Evolutionary conservation across 2,797 vertebrate species (phyloP).

Genomic region (Acanthopagrus latus): DNA sequence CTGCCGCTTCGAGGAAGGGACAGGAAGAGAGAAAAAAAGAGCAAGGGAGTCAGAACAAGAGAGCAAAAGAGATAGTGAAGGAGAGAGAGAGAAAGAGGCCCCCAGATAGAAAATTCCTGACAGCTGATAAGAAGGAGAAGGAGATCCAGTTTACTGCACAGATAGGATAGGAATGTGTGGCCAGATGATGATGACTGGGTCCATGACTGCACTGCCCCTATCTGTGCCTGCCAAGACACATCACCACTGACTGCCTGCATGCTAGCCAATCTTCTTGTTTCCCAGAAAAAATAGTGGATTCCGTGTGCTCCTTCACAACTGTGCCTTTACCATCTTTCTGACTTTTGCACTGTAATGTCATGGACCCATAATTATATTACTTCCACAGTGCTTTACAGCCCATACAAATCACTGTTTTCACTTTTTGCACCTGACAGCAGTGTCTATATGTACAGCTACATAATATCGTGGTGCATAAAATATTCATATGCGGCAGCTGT

Average conservation of each 20-base stretch:
- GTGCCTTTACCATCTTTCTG: conserved; percentile 42
- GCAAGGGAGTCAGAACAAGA: conserved; percentile 59
- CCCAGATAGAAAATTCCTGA: conserved; percentile 87
- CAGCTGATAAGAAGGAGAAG: conserved; percentile 87
- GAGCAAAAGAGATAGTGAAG: conserved; percentile 61
- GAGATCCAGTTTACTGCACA: conserved; percentile 90
- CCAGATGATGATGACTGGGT: conserved; percentile 85
- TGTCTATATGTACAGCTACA: conserved; percentile 45
- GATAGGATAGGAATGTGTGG: conserved; percentile 88
- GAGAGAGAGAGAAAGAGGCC: conserved; percentile 65
- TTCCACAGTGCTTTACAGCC: conserved; percentile 23
- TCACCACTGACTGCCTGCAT: conserved; percentile 72
- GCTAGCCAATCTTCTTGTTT: conserved; percentile 58
- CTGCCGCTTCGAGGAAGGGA: conserved; percentile 71
- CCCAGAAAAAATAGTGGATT: conserved; percentile 62
- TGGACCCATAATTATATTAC: conserved; percentile 57
- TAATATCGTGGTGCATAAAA: conserved; percentile 51
- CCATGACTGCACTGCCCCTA: conserved; percentile 83
- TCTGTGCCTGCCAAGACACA: conserved; percentile 83
- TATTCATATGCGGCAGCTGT: conserved; percentile 54
- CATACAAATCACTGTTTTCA: conserved; percentile 52
- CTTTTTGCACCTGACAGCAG: conserved; percentile 21
- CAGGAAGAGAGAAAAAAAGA: conserved; percentile 66
- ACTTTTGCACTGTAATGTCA: conserved; percentile 57
- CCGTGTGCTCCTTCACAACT: conserved; percentile 42